Conservation (phyloP, 2,113 vertebrate species). For the Struthio camelus region DNA sequence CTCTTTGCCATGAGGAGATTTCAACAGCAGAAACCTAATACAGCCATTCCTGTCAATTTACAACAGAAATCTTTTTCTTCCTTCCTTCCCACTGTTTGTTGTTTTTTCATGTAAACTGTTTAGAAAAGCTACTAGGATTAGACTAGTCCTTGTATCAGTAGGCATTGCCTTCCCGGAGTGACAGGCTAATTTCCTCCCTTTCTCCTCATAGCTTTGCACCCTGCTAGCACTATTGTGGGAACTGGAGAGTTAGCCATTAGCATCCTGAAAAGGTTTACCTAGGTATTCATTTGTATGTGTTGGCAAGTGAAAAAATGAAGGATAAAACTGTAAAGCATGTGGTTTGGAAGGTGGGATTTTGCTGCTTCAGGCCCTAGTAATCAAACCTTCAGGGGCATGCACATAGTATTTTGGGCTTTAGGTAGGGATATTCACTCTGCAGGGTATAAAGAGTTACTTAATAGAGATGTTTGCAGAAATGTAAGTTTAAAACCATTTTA, state of each 20-base stretch:
- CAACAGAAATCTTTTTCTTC: conserved; percentile 47
- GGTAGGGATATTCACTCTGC: background rate
- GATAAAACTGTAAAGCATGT: background rate
- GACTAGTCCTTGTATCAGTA: background rate
- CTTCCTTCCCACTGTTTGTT: conserved; percentile 41
- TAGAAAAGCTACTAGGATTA: conserved; percentile 43
- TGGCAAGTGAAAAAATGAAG: background rate
- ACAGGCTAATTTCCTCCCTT: conserved; percentile 56
- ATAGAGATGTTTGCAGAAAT: background rate
- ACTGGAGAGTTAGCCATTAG: accelerated
- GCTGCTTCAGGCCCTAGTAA: background rate
- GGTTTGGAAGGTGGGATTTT: background rate
- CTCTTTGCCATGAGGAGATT: conserved; percentile 13
- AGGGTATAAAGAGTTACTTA: background rate
- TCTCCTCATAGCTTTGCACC: background rate
- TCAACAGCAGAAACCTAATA: conserved; percentile 43
- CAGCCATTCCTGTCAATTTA: conserved; percentile 19
- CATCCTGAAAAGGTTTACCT: background rate
- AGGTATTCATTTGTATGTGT: background rate
- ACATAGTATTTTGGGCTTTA: accelerated
- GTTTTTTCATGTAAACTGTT: conserved; percentile 28
- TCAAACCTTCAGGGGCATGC: background rate
- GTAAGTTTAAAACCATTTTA: background rate
- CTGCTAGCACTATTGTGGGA: background rate
- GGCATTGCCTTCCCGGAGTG: conserved; percentile 30